Evolutionary conservation across 2,113 vertebrate species (phyloP), one percentile per base, ranked within the genome.

Genomic region (Hyaena hyaena): DNA sequence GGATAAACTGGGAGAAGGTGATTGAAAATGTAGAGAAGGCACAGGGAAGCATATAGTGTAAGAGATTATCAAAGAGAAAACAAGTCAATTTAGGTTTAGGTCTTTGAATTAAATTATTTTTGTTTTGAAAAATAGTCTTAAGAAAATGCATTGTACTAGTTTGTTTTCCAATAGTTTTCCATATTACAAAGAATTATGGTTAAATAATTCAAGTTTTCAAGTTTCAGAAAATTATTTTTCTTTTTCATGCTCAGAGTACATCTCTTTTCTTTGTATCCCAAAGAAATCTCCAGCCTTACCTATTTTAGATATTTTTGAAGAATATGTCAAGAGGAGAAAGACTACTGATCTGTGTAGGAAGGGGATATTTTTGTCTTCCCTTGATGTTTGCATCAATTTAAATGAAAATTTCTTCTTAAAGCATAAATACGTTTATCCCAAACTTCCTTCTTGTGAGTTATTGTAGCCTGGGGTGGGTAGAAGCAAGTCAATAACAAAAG

Each of bases 291-390:
- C 11, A 93, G 31, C 53, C 31, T 89, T 35, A 77, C 7, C 23
- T 96, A 93, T 83, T 95, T 96, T 68, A 97, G 82, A 92, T 50
- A 82, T 96, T 96, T 84, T 83, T 17, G 43, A 71, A 74, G 93
- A 88, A 45, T 35, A 90, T 82, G 48, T 66, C 68, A 80, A 73
- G 45, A 81, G 21, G 68, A 55, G 81, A 88, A 91, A 88, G 28
- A 31, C 39, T 86, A 85, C 53, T 82, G 55, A 88, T 90, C 33
- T 91, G 33, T 84, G 16, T 71, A 73, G 33, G 90, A 85, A 82
- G 23, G 17, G n/a, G 23, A 87, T 85, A 76, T 77, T 85, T 96
- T 73, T 93, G 61, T 96, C 89, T 91, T 91, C 65, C 35, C 39
- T 81, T 93, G 86, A 86, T 1, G 15, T 95, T 92, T 90, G 71